phyloP scores from a whole-genome alignment of 2,113 vertebrate species.

The Gnathonemus longibarbis region DNA sequence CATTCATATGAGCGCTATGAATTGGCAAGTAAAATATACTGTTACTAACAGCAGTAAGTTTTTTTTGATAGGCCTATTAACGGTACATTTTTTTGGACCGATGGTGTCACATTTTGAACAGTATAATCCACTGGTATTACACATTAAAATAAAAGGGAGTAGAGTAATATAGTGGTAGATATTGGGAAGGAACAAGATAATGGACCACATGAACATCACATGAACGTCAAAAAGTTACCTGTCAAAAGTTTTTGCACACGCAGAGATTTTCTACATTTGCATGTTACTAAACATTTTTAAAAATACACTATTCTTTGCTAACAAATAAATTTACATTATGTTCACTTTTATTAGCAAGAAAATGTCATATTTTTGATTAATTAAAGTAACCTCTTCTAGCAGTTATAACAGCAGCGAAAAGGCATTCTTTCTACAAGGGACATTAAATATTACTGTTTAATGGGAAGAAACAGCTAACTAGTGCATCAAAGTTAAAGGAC shows the following conservation, averaged over 20 bases:
- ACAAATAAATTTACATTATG: no score
- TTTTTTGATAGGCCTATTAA: not conserved
- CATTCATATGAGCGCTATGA: not conserved
- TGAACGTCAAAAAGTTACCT: not conserved
- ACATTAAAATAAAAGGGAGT: not conserved
- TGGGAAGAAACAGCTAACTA: no score
- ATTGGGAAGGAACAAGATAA: not conserved
- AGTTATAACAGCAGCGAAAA: no score
- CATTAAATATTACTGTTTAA: no score
- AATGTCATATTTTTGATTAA: no score
- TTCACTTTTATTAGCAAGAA: not conserved
- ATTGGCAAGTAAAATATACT: not conserved
- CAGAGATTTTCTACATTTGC: no score
- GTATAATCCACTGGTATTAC: not conserved
- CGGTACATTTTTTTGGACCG: not conserved
- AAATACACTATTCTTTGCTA: no score
- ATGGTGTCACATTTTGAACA: not conserved
- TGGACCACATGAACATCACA: not conserved
- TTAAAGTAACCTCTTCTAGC: no score
- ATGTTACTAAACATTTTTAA: no score
- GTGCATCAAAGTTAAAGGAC: no score
- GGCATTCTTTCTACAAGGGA: no score
- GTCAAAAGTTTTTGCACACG: no score
- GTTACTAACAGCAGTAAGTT: not conserved
- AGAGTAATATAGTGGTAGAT: not conserved